phyloP scores from a whole-genome alignment of 1,140 invertebrate species.

The Cydia splendana region DNA sequence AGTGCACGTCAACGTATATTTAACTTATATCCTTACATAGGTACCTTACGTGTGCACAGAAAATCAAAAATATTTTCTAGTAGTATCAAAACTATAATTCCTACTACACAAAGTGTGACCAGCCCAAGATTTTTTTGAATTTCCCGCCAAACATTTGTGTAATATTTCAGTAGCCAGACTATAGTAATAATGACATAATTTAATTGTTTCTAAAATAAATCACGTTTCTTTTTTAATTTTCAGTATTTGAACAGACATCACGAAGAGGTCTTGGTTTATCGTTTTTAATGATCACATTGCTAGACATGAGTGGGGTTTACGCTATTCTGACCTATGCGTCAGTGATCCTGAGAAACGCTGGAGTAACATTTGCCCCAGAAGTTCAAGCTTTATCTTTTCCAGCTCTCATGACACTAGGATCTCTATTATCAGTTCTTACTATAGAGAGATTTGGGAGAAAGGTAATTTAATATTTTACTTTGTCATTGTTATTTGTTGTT shows the following conservation, averaged over 20 bases:
- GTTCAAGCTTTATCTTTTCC: conserved; percentile 7
- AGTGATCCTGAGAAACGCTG: conserved; percentile 17
- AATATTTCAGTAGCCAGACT: no score
- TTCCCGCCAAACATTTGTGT: no score
- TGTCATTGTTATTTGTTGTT: no score
- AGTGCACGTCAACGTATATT: no score
- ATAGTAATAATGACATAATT: no score
- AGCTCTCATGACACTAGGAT: conserved; percentile 10
- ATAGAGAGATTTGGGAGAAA: conserved; percentile 23
- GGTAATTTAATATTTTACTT: not conserved
- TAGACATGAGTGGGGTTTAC: conserved; percentile 12
- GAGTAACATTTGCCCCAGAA: not conserved
- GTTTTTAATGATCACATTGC: not conserved
- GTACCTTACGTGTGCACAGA: no score
- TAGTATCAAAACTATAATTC: no score
- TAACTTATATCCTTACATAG: no score
- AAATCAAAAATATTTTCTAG: no score
- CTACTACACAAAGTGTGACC: no score
- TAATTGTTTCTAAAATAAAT: no score
- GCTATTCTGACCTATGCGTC: conserved; percentile 4
- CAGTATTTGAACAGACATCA: not conserved
- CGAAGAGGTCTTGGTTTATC: not conserved
- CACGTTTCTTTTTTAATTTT: not conserved
- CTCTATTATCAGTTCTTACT: conserved; percentile 6
- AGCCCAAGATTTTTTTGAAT: no score